phyloP scores from a whole-genome alignment of 2,888 invertebrate species.

The Schrankia costaestrigalis region DNA sequence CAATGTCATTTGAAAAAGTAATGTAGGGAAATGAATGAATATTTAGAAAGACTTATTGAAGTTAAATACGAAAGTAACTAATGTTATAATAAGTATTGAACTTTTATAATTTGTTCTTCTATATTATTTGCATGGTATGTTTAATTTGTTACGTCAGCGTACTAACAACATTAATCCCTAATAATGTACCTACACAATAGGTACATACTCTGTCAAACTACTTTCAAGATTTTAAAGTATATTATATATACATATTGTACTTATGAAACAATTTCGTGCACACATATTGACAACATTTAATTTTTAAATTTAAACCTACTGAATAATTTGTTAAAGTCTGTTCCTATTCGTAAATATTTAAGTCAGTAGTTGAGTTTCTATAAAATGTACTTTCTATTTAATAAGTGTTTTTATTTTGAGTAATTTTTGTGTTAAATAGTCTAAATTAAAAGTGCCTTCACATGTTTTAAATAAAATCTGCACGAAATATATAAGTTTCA shows the following conservation, averaged over 20 bases:
- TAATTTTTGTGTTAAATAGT: slow-evolving; percentile 23
- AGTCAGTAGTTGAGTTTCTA: too few species aligned
- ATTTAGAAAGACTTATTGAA: slow-evolving; percentile 81
- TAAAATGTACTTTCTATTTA: not conserved
- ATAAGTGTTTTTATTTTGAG: not conserved
- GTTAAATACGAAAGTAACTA: slow-evolving; percentile 78
- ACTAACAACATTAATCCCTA: slow-evolving; percentile 27
- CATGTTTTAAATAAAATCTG: slow-evolving; percentile 48
- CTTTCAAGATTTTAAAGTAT: slow-evolving; percentile 18
- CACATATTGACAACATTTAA: too few species aligned
- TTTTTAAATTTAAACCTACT: too few species aligned
- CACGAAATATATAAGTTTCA: slow-evolving; percentile 31
- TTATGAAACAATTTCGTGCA: slow-evolving; percentile 21
- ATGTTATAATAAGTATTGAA: slow-evolving; percentile 73
- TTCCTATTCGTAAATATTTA: too few species aligned
- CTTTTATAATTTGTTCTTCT: slow-evolving; percentile 60
- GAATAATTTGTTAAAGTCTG: not conserved
- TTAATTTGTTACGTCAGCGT: slow-evolving; percentile 28
- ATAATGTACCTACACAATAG: slow-evolving; percentile 15
- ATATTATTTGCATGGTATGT: slow-evolving; percentile 32
- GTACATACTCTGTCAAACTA: slow-evolving; percentile 34
- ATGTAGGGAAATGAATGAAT: slow-evolving; percentile 78
- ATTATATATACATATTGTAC: slow-evolving; percentile 8
- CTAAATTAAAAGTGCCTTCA: slow-evolving; percentile 71
- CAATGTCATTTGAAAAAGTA: slow-evolving; percentile 77